Base-by-base conservation (phyloP, 2,888 invertebrate species). In the Macaria liturata region DNA sequence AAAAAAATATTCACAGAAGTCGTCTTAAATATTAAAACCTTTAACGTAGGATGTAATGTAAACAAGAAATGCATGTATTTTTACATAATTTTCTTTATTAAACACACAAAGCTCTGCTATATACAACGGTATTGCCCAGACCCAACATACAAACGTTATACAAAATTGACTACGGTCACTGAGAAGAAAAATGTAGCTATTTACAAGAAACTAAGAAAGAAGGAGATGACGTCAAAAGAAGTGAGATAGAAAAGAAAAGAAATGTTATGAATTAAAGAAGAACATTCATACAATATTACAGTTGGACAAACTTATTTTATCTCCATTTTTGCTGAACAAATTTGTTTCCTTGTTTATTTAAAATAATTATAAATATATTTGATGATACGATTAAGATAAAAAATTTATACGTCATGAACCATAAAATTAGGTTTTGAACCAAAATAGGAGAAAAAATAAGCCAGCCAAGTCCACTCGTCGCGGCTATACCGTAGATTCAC, bases 61-160 rank as follows among this genome's bases (percentile, higher is more conserved):
- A 20, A 20, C 2, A 20, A 20, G 20, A 20, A 20, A 20, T 20
- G 20, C 20, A 20, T 20, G 7, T 7, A 20, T 31, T 46, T n/a
- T 46, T 42, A 7, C 37, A 42, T 46, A 9, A 46, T 54, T 58
- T 62, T 53, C 43, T 62, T 55, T 62, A 62, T 53, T 49, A 40
- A 34, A 63, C 57, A 63, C 51, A 57, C 43, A 39, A 68, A 64
- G 61, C 66, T 53, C 57, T 59, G 62, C 67, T 68, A 65, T 68
- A 44, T 68, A 68, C 66, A 68, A 59, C n/a, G 57, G 59, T 63
- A 63, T 64, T 66, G 62, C 68, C 64, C 63, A 60, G 8, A 60
- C 58, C 66, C 66, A 32, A 54, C 56, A 53, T 49, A 44, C 34
- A 44, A 51, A 45, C 37, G 34, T 37, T 6, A 6, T 6, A 6